Base-by-base conservation (phyloP, 2,797 vertebrate genomes). In the Siniperca undulata region DNA sequence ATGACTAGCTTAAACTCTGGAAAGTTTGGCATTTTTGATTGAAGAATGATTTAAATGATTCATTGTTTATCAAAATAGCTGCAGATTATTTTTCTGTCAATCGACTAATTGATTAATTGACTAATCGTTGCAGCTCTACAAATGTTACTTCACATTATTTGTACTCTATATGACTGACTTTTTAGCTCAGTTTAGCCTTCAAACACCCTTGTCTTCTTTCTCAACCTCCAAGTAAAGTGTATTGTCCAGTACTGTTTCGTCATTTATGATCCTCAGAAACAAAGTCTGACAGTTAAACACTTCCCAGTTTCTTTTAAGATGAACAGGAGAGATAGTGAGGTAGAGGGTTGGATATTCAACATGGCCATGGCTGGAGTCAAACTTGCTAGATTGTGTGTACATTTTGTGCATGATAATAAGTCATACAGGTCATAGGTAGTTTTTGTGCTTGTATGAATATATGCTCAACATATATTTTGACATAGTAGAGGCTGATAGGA, bases 261-360 rank as follows among this genome's bases (percentile, higher is more conserved):
- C 71, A 68, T 88, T 86, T 88, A 83, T 40, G 56, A 69, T 66
- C 24, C 5, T 75, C 5, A 4, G 73, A 76, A 82, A 64, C 89
- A 88, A 84, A 88, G 82, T 91, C 83, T 73, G 20, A 55, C 20
- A 1, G 27, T 76, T 78, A 65, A 82, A 80, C 22, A 61, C 48
- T 40, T 82, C 42, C 65, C 22, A 1, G 17, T 48, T 75, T 65
- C 48, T 56, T 30, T 70, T 14, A 14, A 74, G 46, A 52, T 27
- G 62, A 60, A 74, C 4, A 1, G 30, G 55, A 53, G 40, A 38
- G 46, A 75, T 60, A 56, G 22, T 1, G 8, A 22, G 10, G 5
- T 7, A 44, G 46, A 24, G 42, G 12, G 60, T 38, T 67, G 74
- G 55, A 62, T 52, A 6, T 56, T 24, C 6, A 78, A 2, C 7